A percentile compares a stretch with the other conserved stretches of the same genome.
Evolutionary conservation across 2,888 invertebrate species (phyloP).

Genomic region (Colostygia pectinataria): DNA sequence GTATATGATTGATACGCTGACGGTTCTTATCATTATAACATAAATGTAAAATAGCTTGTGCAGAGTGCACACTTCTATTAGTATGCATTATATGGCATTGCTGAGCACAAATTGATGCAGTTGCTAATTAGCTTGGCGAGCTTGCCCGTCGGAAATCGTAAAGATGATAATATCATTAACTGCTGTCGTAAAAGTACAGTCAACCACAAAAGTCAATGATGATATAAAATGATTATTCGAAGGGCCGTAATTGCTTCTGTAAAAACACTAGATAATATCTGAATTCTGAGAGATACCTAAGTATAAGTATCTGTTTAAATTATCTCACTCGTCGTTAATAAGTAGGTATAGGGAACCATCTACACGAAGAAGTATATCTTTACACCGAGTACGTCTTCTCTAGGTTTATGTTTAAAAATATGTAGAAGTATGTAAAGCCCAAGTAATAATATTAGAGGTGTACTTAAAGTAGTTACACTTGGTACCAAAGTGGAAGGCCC

Average conservation of each 20-base stretch:
- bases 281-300: too few species aligned
- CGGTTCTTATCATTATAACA: too few species aligned
- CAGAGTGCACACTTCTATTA: background rate
- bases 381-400: too few species aligned
- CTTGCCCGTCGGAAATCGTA: slow-evolving; percentile 31
- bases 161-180: slow-evolving; percentile 30
- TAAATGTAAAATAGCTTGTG: background rate
- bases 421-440: background rate
- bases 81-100: background rate
- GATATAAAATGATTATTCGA: background rate
- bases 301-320: too few species aligned
- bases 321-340: too few species aligned
- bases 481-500: slow-evolving; percentile 21
- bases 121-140: slow-evolving; percentile 20
- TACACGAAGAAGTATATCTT: too few species aligned
- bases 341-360: too few species aligned
- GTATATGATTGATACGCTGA: too few species aligned
- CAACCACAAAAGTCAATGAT: slow-evolving; percentile 1
- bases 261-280: too few species aligned
- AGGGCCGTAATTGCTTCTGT: too few species aligned
- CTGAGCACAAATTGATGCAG: slow-evolving; percentile 15
- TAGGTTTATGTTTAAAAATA: too few species aligned
- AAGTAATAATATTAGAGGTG: slow-evolving; percentile 1
- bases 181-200: slow-evolving; percentile 27
- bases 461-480: slow-evolving; percentile 13